A percentile compares a stretch with the other conserved stretches of the same genome.
phyloP scores from a whole-genome alignment of 2,797 vertebrate genomes.

The Arctocebus calabarensis region DNA sequence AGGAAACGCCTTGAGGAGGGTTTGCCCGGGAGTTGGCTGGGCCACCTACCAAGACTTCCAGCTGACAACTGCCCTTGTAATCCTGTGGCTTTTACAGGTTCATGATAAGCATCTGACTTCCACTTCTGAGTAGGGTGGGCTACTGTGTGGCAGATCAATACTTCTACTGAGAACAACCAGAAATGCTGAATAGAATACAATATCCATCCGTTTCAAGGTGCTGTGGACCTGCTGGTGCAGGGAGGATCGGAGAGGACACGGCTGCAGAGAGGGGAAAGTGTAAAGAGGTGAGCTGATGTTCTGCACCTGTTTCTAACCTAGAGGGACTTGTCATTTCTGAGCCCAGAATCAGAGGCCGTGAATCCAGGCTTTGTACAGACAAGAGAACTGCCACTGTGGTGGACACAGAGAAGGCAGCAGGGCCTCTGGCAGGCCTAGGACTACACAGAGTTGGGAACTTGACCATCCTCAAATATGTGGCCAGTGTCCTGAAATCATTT shows the following conservation, averaged over 20 bases:
- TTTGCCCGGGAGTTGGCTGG: neutral
- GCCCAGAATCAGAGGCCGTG: neutral
- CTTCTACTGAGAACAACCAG: conserved; percentile 40
- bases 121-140: neutral
- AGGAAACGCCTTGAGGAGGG: accelerated
- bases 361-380: neutral
- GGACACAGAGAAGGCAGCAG: neutral
- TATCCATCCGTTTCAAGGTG: neutral
- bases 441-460: neutral
- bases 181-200: conserved; percentile 3
- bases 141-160: conserved; percentile 25
- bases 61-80: neutral
- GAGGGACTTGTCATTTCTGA: neutral
- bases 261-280: neutral
- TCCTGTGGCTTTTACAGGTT: neutral
- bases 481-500: neutral
- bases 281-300: neutral
- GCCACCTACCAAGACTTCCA: neutral
- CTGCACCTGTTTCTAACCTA: neutral
- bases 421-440: neutral
- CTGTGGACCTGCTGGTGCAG: neutral
- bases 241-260: neutral
- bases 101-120: neutral
- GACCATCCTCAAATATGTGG: neutral
- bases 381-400: neutral